Base-by-base conservation (phyloP, 2,888 invertebrate species). In the Dasypolia templi region DNA sequence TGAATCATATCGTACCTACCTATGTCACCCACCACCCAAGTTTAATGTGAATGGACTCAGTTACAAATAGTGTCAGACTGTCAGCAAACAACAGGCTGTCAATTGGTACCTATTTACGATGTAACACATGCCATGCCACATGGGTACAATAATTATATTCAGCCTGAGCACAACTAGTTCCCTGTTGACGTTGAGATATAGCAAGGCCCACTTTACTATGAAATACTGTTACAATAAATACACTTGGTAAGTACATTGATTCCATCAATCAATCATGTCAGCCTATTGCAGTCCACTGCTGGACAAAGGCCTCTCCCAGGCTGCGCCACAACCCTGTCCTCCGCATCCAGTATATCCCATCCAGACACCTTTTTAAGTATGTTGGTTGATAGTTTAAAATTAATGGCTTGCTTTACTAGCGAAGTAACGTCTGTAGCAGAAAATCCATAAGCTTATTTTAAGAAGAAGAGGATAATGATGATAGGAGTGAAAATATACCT, bases 81-180 rank as follows among this genome's bases (percentile, higher is more conserved):
- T 32, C 51, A 29, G 58, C 29, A 49, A 3, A 61, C 53, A 70
- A 46, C 17, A 44, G 5, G 26, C 26, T 26, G 39, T 26, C 44
- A 39, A 32, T 32, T 14, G 14, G 29, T 46, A 49, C 14, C 29
- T 49, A 69, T 59, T 59, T 44, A 6, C 5, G 32, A 17, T 35
- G 11, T 26, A 14, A 65, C 35, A 46, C n/a, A 51, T 26, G 17
- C 49, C n/a, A 51, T 26, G 17, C 49, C 14, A 19, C 42, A 14
- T 29, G 19, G 19, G 17, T 56, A 53, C 61, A 46, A 49, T 49
- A 9, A 58, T 19, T 51, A 46, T 53, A 53, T 46, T 44, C 67
- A 51, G 29, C 32, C n/a, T 51, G 68, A 42, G 17, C 62, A 26
- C 56, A 68, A 61, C 79, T 71, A 78, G 72, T 49, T 53, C 79